Percentiles rank a stretch among this genome's conserved stretches.
Conservation (phyloP, 2,113 vertebrate species). For the Ictalurus furcatus region DNA sequence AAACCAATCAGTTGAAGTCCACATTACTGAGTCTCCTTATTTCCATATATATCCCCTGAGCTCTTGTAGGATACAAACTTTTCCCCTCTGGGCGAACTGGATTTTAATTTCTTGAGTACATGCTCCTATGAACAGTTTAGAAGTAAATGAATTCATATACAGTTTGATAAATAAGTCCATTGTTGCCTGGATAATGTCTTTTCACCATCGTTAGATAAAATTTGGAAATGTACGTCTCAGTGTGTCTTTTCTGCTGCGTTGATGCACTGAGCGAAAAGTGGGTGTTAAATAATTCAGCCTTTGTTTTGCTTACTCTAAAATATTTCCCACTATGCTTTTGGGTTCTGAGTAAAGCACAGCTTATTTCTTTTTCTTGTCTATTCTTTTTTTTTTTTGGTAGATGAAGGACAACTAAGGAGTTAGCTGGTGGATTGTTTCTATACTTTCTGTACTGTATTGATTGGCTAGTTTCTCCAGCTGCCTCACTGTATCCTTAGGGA, state of each 20-base stretch:
- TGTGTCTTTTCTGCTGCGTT: constrained; percentile 21
- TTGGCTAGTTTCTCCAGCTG: background rate
- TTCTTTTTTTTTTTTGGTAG: background rate
- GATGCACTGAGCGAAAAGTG: constrained; percentile 25
- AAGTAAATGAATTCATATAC: background rate
- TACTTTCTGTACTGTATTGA: background rate
- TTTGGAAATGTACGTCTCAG: background rate
- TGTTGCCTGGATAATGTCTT: too few species aligned
- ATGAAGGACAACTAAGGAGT: background rate
- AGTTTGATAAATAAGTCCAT: background rate
- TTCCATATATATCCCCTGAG: background rate
- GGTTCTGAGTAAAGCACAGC: background rate
- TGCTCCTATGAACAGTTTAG: background rate
- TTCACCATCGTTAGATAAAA: background rate
- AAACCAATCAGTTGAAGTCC: background rate
- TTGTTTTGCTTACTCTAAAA: constrained; percentile 27
- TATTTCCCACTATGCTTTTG: background rate
- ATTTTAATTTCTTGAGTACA: background rate
- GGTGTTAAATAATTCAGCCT: constrained; percentile 39
- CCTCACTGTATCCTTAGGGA: constrained; percentile 3
- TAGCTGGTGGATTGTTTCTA: background rate
- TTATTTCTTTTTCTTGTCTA: background rate
- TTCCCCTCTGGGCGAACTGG: background rate
- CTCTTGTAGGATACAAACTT: background rate
- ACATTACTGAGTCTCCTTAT: background rate